These are phyloP conservation scores for Macropis europaea DNA, from an alignment of 2,888 invertebrate species.

Conservation along the genomic window DNA sequence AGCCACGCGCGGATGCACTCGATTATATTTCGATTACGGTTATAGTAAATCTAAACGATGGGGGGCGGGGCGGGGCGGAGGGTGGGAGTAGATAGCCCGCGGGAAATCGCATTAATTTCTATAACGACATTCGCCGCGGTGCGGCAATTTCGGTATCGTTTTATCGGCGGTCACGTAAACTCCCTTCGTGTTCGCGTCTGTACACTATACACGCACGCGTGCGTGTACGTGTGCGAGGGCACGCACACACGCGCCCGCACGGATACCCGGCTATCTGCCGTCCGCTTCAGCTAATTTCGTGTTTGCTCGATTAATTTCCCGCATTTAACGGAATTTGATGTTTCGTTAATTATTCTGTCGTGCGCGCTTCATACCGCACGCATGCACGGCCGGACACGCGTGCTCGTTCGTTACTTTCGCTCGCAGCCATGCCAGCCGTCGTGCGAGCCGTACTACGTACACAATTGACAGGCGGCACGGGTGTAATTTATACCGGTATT, in stretches of 20 bases:
- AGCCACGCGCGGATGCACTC: slow-evolving; percentile 23
- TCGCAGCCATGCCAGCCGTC: not conserved
- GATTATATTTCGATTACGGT: slow-evolving; percentile 59
- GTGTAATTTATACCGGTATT: slow-evolving; percentile 30
- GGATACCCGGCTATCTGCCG: slow-evolving; percentile 35
- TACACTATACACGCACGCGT: slow-evolving; percentile 13
- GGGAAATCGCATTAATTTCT: slow-evolving; percentile 75
- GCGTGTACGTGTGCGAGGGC: not conserved
- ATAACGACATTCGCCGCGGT: slow-evolving; percentile 72
- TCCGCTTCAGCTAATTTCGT: slow-evolving; percentile 74
- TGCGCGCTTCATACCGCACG: slow-evolving; percentile 60
- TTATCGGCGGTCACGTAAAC: slow-evolving; percentile 56
- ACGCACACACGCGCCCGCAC: slow-evolving; percentile 2
- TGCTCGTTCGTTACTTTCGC: slow-evolving; percentile 33
- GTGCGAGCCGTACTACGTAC: slow-evolving; percentile 31
- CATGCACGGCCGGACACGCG: slow-evolving; percentile 18
- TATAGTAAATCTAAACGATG: slow-evolving; percentile 54
- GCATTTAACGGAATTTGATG: slow-evolving; percentile 76
- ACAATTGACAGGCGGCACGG: slow-evolving; percentile 27
- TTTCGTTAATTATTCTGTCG: slow-evolving; percentile 76
- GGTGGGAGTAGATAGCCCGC: slow-evolving; percentile 41
- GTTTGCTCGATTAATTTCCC: slow-evolving; percentile 76
- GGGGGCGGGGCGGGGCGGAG: not conserved
- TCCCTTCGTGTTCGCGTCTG: not conserved
- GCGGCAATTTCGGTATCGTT: slow-evolving; percentile 62